Evolutionary conservation across 2,888 invertebrate genomes (phyloP), one percentile per base, ranked within the genome.

Genomic region (Anodontia alba): DNA sequence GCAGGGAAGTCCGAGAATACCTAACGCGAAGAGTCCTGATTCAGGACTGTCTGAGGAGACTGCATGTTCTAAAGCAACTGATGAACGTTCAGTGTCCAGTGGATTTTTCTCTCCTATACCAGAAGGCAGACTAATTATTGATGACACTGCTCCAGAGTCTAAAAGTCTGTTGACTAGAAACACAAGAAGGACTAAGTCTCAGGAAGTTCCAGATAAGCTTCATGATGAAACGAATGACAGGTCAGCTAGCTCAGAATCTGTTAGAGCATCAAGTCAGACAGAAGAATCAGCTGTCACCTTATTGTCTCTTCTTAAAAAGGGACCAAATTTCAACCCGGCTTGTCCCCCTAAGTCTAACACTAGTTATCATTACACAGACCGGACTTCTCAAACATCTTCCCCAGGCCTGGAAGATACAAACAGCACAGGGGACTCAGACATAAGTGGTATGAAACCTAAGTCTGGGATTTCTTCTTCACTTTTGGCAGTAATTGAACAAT

Each of bases 401-500:
- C 83, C 80, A 17, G 71, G 78, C 8, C 71, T 73, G n/a, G 87
- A 81, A 7, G 84, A 84, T 57, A 78, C 78, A 12, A 85, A 80
- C 69, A 85, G 85, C 51, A 36, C 74, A 3, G 85, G 79, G 17
- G 85, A 83, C 26, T 73, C 80, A 36, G 85, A 85, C 38, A 46
- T 75, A 20, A 43, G 69, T 38, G 69, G 71, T 33, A 29, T 75
- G 23, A 83, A 84, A 75, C 81, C 83, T 73, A 84, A 86, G 51
- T 83, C 86, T 23, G 94, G 94, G 3, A 94, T 94, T 69, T 93
- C 93, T 43, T 92, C 93, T 12, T 93, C 94, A n/a, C 85, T 94
- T 17, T 84, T 94, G 33, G 94, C 93, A 8, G 94, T 94, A 33
- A 94, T 94, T 79, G 94, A 94, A 79, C 94, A 94, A 76, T 80